A percentile compares a stretch with the other conserved stretches of the same genome.
phyloP scores from a whole-genome alignment of 2,888 invertebrate genomes.

The Belgica antarctica region DNA sequence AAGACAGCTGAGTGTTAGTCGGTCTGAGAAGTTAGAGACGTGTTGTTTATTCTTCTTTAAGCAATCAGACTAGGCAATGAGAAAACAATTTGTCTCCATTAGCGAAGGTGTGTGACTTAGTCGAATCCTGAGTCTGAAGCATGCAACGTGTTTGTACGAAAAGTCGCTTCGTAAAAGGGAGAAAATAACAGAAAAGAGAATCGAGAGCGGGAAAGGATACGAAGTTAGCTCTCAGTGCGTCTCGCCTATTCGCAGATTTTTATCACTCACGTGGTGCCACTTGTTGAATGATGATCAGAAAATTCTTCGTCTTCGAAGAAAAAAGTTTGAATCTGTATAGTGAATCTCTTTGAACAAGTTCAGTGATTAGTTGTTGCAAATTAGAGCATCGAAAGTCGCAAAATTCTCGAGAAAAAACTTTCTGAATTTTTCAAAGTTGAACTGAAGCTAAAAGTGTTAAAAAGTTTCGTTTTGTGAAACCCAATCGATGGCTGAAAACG shows the following conservation, averaged over 20 bases:
- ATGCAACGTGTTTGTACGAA: not conserved
- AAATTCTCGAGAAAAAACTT: too few species aligned
- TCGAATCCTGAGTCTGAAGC: not conserved
- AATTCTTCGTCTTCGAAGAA: not conserved
- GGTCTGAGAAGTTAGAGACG: not conserved
- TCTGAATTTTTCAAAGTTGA: too few species aligned
- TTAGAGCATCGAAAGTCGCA: too few species aligned
- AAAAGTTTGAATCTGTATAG: not conserved
- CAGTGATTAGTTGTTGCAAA: too few species aligned
- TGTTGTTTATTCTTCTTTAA: not conserved
- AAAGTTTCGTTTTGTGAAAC: not conserved
- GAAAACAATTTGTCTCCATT: not conserved
- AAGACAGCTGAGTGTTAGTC: not conserved
- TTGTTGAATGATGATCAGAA: slow-evolving; percentile 10
- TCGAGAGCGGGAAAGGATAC: not conserved
- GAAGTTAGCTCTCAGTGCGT: not conserved
- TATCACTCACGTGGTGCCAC: slow-evolving; percentile 21
- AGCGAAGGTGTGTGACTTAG: not conserved
- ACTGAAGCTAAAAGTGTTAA: too few species aligned
- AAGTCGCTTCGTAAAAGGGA: not conserved
- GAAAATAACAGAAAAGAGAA: not conserved
- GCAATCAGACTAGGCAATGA: not conserved
- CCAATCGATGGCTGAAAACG: not conserved
- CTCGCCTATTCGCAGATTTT: too few species aligned
- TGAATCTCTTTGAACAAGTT: slow-evolving; percentile 2